Evolutionary conservation across 1,140 invertebrate species (phyloP).

Genomic region (Spodoptera litura): DNA sequence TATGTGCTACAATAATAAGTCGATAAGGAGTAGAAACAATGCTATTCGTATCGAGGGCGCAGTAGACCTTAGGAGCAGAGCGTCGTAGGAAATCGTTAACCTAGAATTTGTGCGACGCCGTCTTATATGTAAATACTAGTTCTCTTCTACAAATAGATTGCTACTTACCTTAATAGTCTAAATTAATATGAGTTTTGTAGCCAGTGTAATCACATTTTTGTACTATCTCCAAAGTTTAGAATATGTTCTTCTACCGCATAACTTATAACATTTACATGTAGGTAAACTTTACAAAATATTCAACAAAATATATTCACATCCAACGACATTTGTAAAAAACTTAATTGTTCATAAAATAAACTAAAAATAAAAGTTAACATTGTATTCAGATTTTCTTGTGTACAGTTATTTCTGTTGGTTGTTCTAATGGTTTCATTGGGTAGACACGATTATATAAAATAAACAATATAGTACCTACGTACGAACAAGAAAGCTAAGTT

Average conservation of each 20-base stretch:
- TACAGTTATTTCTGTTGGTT: no score
- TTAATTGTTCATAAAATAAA: no score
- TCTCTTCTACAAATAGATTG: constrained; percentile 29
- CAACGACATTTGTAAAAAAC: no score
- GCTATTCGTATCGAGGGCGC: constrained; percentile 65
- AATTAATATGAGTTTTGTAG: constrained; percentile 22
- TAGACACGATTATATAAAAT: no score
- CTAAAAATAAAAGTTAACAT: no score
- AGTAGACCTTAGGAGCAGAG: constrained; percentile 59
- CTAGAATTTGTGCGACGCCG: constrained; percentile 60
- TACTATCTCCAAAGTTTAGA: neutral
- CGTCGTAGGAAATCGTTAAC: constrained; percentile 73
- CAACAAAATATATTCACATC: no score
- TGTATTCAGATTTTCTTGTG: no score
- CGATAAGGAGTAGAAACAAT: constrained; percentile 73
- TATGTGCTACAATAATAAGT: constrained; percentile 63
- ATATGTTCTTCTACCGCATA: neutral
- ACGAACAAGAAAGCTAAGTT: neutral
- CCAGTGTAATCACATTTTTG: neutral
- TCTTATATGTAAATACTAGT: constrained; percentile 41
- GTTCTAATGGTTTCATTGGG: no score
- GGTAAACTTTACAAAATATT: no score
- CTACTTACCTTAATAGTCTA: constrained; percentile 14
- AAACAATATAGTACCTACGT: no score
- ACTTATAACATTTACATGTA: no score